Evolutionary conservation across 2,113 vertebrate genomes (phyloP).

Genomic region (Micronisus gabar): DNA sequence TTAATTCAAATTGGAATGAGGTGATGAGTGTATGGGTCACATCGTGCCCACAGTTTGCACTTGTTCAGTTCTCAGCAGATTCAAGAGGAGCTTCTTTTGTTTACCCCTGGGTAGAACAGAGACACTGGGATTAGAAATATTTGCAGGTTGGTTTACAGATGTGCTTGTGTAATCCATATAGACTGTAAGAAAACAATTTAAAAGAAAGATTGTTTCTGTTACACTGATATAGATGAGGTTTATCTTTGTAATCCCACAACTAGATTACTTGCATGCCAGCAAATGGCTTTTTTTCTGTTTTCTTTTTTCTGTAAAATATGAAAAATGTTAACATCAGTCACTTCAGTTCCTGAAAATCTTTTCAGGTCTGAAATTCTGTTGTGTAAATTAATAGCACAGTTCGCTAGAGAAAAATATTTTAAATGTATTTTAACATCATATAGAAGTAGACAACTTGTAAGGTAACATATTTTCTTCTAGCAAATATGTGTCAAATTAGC

Average conservation of each 20-base stretch:
- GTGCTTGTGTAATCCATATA: background rate
- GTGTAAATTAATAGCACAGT: constrained; percentile 42
- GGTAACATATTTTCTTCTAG: constrained; percentile 17
- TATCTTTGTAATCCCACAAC: background rate
- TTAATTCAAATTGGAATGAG: background rate
- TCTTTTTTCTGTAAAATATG: background rate
- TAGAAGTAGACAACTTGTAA: constrained; percentile 43
- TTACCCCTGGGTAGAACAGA: background rate
- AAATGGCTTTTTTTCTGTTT: background rate
- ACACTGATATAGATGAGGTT: background rate
- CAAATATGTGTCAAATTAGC: constrained; percentile 39
- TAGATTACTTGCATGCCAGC: background rate
- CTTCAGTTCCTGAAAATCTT: background rate
- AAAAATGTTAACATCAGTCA: constrained; percentile 5
- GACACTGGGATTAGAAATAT: background rate
- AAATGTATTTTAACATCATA: constrained; percentile 18
- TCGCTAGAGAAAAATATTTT: constrained; percentile 22
- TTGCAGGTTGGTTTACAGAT: background rate
- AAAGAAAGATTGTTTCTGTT: background rate
- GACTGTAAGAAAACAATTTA: background rate
- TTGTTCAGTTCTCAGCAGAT: background rate
- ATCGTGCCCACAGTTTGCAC: background rate
- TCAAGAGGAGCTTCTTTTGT: background rate
- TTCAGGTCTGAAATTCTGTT: background rate
- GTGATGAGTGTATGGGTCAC: background rate